These are phyloP conservation scores for Drosophila diplacantha DNA, from an alignment of 2,888 invertebrate species.

Conservation along the genomic window DNA sequence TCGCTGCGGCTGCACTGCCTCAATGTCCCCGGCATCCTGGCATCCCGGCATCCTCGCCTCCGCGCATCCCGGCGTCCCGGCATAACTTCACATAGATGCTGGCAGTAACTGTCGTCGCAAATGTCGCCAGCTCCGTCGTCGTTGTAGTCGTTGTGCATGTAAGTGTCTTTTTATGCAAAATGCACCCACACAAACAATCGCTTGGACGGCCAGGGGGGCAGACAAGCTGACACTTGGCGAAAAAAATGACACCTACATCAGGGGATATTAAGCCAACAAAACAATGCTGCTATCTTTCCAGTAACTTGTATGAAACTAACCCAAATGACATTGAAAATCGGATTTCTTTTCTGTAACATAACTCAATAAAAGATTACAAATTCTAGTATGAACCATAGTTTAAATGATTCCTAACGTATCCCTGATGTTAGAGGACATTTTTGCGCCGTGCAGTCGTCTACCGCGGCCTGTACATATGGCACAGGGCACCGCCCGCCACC, in stretches of 20 bases:
- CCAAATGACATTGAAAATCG: no score
- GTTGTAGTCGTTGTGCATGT: conserved; percentile 47
- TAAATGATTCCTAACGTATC: background rate
- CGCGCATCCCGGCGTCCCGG: conserved; percentile 10
- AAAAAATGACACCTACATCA: background rate
- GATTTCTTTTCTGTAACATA: background rate
- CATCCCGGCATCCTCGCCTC: background rate
- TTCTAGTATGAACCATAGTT: background rate
- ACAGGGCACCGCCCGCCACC: conserved; percentile 13
- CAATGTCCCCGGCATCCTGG: conserved; percentile 29
- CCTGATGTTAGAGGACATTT: background rate
- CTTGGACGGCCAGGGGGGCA: background rate
- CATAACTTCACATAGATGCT: conserved; percentile 69
- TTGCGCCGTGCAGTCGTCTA: conserved; percentile 10
- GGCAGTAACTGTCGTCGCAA: conserved; percentile 73
- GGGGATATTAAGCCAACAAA: background rate
- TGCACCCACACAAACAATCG: conserved; percentile 42
- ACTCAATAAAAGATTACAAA: background rate
- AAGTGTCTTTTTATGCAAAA: conserved; percentile 71
- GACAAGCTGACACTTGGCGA: conserved; percentile 11
- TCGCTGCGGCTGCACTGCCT: conserved; percentile 32
- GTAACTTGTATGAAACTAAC: background rate
- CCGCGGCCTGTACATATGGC: conserved; percentile 23
- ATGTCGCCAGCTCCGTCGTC: conserved; percentile 60
- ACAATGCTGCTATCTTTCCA: no score